Base-by-base conservation (phyloP, 2,888 invertebrate species). In the Ceratothoa steindachneri region DNA sequence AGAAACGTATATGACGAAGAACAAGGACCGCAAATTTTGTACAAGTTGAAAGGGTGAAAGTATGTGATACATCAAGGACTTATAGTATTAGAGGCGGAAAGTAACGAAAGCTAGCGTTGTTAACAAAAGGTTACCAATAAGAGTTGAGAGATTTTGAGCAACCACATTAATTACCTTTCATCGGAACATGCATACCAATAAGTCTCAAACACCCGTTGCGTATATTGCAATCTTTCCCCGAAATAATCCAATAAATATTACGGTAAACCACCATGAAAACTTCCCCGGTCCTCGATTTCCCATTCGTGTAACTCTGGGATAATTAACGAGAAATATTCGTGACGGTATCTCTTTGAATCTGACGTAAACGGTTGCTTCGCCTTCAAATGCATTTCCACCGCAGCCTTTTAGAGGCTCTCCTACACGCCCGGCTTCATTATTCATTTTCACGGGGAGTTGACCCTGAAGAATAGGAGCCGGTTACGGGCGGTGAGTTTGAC, bases 361-460 rank as follows among this genome's bases (percentile, higher is more conserved):
- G 41, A 5, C 15, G 7, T 41, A 41, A 41, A 41, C 15, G 41
- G 41, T 41, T 15, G 41, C 19, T 22, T 19, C 19, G 15, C 55
- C 19, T 55, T 55, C 19, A 55, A 55, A 55, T 55, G 55, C 55
- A 55, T 55, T 55, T 19, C 28, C 51, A 41, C 30, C 64, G 30
- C 30, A 28, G 12, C 52, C 65, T 73, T 51, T 69, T 69, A 29
- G 30, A 60, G 22, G 73, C 68, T 41, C 41, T 66, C 60, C 64
- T 69, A 73, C 69, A 69, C 73, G 68, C 65, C 66, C 69, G 73
- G 51, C 73, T 73, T 73, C 73, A 73, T 73, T 73, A 73, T 73
- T 73, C 73, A 73, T 73, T 73, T 73, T 73, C 73, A 73, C 69
- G 73, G 66, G 66, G 69, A 73, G 68, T 69, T 73, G 73, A 73